phyloP scores from a whole-genome alignment of 2,797 vertebrate species.

The Argentina silus region DNA sequence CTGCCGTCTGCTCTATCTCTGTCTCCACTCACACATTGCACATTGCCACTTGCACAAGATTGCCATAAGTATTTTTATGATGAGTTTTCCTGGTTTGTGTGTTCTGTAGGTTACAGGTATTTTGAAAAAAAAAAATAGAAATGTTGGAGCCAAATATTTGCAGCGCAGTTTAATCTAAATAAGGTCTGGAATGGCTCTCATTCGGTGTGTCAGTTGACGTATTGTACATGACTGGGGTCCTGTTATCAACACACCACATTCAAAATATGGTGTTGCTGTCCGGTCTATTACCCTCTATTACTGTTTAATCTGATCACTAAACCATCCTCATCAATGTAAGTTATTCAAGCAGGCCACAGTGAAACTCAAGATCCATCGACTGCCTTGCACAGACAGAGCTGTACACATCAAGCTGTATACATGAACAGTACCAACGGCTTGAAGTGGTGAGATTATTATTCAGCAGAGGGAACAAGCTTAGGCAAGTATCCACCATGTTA shows the following conservation, averaged over 20 bases:
- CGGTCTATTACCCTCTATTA: too few relatives aligned
- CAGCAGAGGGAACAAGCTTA: not conserved
- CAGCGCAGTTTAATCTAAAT: too few relatives aligned
- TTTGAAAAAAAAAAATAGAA: not conserved
- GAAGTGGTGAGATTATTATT: not conserved
- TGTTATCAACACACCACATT: too few relatives aligned
- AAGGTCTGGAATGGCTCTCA: too few relatives aligned
- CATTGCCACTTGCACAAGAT: not conserved
- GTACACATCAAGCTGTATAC: not conserved
- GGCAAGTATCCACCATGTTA: slow-evolving; percentile 1
- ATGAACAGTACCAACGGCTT: not conserved
- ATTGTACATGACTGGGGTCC: too few relatives aligned
- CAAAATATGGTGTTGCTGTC: too few relatives aligned
- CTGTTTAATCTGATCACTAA: too few relatives aligned
- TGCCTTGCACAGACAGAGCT: not conserved
- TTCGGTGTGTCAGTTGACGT: too few relatives aligned
- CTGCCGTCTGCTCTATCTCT: slow-evolving; percentile 44
- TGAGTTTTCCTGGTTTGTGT: not conserved
- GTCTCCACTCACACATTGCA: slow-evolving; percentile 6
- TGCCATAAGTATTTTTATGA: not conserved
- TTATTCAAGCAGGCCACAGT: not conserved
- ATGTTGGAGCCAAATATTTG: too few relatives aligned
- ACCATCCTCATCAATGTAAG: too few relatives aligned
- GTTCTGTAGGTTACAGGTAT: not conserved
- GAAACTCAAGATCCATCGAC: not conserved